Evolutionary conservation across 2,888 invertebrate species (phyloP).

Genomic region (Sycophila texana): DNA sequence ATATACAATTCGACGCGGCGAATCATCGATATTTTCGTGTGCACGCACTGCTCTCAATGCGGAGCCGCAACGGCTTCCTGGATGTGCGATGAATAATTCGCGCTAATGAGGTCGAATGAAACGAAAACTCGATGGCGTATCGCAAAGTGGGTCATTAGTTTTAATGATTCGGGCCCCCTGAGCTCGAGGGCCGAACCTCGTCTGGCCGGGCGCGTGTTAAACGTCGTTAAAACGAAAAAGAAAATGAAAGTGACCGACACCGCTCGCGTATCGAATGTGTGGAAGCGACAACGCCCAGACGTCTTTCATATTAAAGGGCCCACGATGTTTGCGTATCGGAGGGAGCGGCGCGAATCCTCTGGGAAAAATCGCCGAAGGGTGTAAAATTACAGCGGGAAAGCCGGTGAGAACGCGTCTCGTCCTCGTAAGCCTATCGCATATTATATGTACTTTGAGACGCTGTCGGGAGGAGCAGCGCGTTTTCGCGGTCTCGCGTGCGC

Average conservation of each 20-base stretch:
- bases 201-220: constrained; percentile 1
- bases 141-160: constrained; percentile 59
- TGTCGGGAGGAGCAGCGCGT: constrained; percentile 12
- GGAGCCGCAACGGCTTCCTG: background rate
- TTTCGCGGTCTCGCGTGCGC: constrained; percentile 37
- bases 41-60: background rate
- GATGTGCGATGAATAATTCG: constrained; percentile 28
- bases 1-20: background rate
- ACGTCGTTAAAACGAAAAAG: constrained; percentile 22
- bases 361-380: constrained; percentile 9
- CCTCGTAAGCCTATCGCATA: constrained; percentile 14
- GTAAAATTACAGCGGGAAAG: constrained; percentile 35
- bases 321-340: too few species aligned
- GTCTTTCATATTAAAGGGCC: background rate
- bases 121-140: constrained; percentile 40
- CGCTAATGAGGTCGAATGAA: constrained; percentile 24
- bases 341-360: background rate
- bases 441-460: constrained; percentile 45
- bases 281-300: background rate
- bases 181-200: constrained; percentile 57
- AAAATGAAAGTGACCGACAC: constrained; percentile 20
- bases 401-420: constrained; percentile 22
- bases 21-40: background rate
- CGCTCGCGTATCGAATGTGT: background rate
- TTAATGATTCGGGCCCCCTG: constrained; percentile 59